Base-by-base conservation (phyloP, 2,797 vertebrate species). In the Eulemur mongoz region DNA sequence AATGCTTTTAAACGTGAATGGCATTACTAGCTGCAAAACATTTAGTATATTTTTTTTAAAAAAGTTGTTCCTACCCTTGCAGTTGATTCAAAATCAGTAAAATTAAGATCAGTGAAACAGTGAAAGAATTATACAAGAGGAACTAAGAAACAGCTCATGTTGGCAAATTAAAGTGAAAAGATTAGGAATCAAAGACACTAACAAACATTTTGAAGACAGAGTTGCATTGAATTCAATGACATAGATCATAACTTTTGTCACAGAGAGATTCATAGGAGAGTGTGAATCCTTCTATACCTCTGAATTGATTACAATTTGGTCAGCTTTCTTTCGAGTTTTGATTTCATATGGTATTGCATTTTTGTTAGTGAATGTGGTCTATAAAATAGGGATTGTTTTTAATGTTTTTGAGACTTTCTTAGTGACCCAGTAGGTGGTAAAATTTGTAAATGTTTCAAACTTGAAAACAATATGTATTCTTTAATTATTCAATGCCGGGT, bases 381-480 rank as follows among this genome's bases (percentile, higher is more conserved):
- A 12, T 86, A 45, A 83, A 70, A 52, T 18, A 59, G 10, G 32
- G 9, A 45, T 91, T 93, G 54, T 79, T 65, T 89, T 76, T 59
- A 54, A 61, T 73, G 50, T 52, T 82, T 92, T 93, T 50, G 48
- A 52, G 35, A 87, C 70, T 94, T 80, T 38, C 65, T 81, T 82
- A 87, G 52, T 87, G 40, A 87, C 32, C 13, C 67, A 59, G 4
- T 72, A 86, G 30, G 15, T 91, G 35, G 1, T 65, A 81, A 94
- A 78, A 93, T 90, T 69, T 79, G 2, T 94, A 61, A 82, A 82
- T 94, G 30, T 88, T 93, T 83, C 38, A 59, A 30, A 12, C 40
- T 93, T 89, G 61, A 85, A 86, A 94, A 48, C 40, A 81, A 6
- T 89, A 81, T 65, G 11, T 82, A 65, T 92, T 90, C 27, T 48